A percentile compares a stretch with the other conserved stretches of the same genome.
Conservation (phyloP, 2,888 invertebrate genomes). For the Synergus gifuensis region DNA sequence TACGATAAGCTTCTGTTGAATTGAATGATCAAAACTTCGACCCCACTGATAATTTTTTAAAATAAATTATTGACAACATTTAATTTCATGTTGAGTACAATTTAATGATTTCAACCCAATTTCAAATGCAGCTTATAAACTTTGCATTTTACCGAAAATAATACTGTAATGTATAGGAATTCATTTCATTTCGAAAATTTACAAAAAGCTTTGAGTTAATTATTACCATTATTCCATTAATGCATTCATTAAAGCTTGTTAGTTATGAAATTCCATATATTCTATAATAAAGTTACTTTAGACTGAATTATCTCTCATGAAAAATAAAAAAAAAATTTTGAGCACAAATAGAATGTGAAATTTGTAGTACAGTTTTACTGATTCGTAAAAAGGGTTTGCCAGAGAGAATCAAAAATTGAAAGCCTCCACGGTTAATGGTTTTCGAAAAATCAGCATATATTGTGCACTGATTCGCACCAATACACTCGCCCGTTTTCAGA, state of each 20-base stretch:
- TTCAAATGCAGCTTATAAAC: too few species aligned
- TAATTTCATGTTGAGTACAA: background rate
- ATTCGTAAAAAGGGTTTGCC: background rate
- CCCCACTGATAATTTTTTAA: background rate
- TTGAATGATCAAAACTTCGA: background rate
- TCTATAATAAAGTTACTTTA: background rate
- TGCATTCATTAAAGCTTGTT: background rate
- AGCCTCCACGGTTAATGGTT: background rate
- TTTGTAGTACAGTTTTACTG: background rate
- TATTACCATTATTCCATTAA: too few species aligned
- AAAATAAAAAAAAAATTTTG: background rate
- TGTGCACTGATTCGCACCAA: background rate
- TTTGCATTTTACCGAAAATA: too few species aligned
- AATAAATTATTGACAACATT: background rate
- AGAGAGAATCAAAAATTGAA: background rate
- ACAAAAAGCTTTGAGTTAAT: too few species aligned
- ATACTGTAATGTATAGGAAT: too few species aligned
- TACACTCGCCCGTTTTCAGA: background rate
- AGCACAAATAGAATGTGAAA: background rate
- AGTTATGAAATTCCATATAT: background rate
- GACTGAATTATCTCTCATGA: fast-evolving
- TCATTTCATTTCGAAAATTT: too few species aligned
- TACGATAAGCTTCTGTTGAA: background rate
- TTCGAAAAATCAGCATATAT: conserved; percentile 23
- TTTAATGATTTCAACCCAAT: background rate